These are phyloP conservation scores for Helobdella robusta DNA, from an alignment of 2,888 invertebrate species.

Conservation along the genomic window DNA sequence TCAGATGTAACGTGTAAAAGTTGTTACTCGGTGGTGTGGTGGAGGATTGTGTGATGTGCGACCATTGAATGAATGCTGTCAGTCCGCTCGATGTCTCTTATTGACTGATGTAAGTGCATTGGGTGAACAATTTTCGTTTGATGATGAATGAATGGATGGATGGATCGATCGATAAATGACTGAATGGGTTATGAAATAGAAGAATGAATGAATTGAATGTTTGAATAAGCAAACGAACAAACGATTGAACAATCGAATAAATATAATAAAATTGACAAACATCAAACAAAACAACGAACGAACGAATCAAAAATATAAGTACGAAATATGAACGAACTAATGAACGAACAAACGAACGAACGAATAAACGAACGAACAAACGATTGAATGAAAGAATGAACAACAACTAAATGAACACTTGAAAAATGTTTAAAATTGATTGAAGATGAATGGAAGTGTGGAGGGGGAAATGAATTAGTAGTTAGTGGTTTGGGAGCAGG, in stretches of 20 bases:
- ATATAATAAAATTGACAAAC: background rate
- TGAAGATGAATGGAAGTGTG: too few relatives aligned
- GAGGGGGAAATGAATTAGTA: too few relatives aligned
- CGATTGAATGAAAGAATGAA: background rate
- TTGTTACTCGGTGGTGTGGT: background rate
- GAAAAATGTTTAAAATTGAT: too few relatives aligned
- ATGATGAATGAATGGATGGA: background rate
- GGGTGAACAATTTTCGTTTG: background rate
- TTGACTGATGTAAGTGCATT: too few relatives aligned
- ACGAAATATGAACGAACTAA: background rate
- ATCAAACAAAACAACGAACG: background rate
- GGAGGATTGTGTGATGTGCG: too few relatives aligned
- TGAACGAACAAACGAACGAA: background rate
- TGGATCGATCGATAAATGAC: slow-evolving; percentile 12
- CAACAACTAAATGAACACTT: background rate
- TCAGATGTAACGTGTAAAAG: background rate
- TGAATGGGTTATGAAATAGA: background rate
- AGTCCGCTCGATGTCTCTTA: too few relatives aligned
- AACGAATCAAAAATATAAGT: background rate
- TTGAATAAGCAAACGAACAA: background rate
- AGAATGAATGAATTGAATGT: background rate
- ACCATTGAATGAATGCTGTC: too few relatives aligned
- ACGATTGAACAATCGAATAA: background rate
- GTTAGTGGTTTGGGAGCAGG: too few relatives aligned
- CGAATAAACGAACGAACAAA: background rate